phyloP scores from a whole-genome alignment of 2,888 invertebrate species.

The Blastobasis adustella region DNA sequence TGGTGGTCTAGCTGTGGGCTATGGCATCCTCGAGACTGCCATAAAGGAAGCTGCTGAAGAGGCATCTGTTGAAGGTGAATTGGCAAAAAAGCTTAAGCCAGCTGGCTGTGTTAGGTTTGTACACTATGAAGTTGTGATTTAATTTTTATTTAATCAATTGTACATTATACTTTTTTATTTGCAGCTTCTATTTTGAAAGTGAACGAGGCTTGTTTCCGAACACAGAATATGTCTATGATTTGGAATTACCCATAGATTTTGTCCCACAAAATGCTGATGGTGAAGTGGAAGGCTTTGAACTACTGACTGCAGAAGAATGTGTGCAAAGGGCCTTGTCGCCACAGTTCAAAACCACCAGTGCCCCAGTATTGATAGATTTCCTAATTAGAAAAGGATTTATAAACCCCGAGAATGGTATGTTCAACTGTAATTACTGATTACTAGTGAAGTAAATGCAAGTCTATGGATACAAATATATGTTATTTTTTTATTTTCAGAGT shows the following conservation, averaged over 20 bases:
- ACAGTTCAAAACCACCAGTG: constrained; percentile 95
- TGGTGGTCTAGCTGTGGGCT: constrained; percentile 93
- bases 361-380: constrained; percentile 93
- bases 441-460: not conserved
- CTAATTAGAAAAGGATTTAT: constrained; percentile 92
- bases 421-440: not conserved
- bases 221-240: constrained; percentile 94
- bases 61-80: constrained; percentile 88
- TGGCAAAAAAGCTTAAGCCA: constrained; percentile 84
- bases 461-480: too few species aligned
- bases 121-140: not conserved
- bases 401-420: constrained; percentile 88
- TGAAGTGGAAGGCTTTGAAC: constrained; percentile 93
- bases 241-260: constrained; percentile 93
- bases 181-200: constrained; percentile 92
- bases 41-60: constrained; percentile 96
- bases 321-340: constrained; percentile 86
- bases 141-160: not conserved
- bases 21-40: constrained; percentile 91
- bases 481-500: constrained; percentile 76
- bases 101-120: constrained; percentile 87
- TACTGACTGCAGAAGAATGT: constrained; percentile 88
- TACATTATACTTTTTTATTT: constrained; percentile 21
- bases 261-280: constrained; percentile 95
- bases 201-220: constrained; percentile 95